These are phyloP conservation scores for Cantharis nigra DNA, from an alignment of 2,888 invertebrate species.

Conservation along the genomic window DNA sequence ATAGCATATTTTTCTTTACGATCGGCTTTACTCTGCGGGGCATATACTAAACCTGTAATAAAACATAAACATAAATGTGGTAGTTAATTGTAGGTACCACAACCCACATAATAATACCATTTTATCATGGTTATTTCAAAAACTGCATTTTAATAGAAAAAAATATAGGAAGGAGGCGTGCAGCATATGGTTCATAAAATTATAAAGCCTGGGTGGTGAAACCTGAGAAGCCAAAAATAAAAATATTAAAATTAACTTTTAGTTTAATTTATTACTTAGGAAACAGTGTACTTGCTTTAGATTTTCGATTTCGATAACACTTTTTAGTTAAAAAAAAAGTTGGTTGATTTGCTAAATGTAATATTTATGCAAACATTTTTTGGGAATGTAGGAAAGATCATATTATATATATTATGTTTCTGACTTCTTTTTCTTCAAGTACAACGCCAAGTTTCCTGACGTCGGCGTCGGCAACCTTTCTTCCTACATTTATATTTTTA, in stretches of 20 bases:
- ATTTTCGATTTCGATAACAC: no score
- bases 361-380: no score
- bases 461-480: no score
- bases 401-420: no score
- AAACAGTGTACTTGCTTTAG: no score
- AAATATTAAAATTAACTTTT: background rate
- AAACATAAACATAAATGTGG: background rate
- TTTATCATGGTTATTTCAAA: background rate
- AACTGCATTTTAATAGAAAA: background rate
- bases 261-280: background rate
- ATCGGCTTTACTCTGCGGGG: background rate
- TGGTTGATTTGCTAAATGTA: no score
- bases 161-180: background rate
- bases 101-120: background rate
- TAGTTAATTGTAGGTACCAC: background rate
- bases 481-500: no score
- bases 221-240: background rate
- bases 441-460: no score
- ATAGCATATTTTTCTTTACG: background rate
- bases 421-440: no score
- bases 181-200: background rate
- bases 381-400: no score
- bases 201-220: background rate
- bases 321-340: no score
- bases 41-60: background rate